Base-by-base conservation (phyloP, 1,140 invertebrate genomes). In the Camponotus pennsylvanicus region DNA sequence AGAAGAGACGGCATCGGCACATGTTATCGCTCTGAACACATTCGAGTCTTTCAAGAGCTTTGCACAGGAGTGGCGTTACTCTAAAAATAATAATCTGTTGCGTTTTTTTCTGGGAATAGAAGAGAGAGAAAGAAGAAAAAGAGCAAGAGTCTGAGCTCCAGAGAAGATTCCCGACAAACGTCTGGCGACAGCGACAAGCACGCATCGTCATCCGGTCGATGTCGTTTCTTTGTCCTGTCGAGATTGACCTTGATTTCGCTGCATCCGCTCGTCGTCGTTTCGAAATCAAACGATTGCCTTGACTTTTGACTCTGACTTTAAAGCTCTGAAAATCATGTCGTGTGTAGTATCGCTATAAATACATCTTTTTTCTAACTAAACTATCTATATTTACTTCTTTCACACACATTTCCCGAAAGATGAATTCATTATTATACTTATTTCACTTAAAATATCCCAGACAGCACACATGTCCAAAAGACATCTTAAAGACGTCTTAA, bases 11-110 rank as follows among this genome's bases (percentile, higher is more conserved):
- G 21, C 9, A 49, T 49, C 45, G 8, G n/a, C 4, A 27, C 32
- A 5, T 49, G 76, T 79, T 69, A 80, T 63, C 70, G 69, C 27
- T 49, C 40, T 45, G 61, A 59, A 67, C 49, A 66, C 49, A 49
- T 70, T 85, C 83, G 69, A 80, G 77, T 80, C 77, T 64, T 69
- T 69, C 49, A 40, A 79, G 61, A 27, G 27, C 27, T 27, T 27
- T 61, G 42, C n/a, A 15, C 34, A 59, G n/a, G 6, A 66, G 77
- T 69, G 49, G n/a, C 18, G 64, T 64, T 64, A 78, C 42, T 80
- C 77, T 80, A 69, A 80, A 80, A 80, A 80, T 80, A 80, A 80
- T 80, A 69, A 79, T 79, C 76, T 80, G 21, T 80, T 49, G 63
- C 59, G 37, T 63, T 40, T 64, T 6, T 45, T 52, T 52, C 15